Evolutionary conservation across 2,113 vertebrate species (phyloP), one percentile per base, ranked within the genome.

Genomic region (Asarcornis scutulata): DNA sequence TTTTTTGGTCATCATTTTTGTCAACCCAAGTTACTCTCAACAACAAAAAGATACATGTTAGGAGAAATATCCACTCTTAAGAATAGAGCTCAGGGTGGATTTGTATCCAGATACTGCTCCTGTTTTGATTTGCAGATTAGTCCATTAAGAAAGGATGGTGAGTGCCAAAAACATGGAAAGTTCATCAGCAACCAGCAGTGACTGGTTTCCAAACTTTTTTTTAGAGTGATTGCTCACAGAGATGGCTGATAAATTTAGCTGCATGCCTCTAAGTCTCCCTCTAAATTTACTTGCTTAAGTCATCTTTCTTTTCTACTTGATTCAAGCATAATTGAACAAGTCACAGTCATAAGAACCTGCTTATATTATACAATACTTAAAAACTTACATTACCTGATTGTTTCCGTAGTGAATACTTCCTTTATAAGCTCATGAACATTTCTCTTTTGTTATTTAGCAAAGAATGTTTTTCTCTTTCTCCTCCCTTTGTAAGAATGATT

Each of bases 241-340:
- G 82, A 95, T 93, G 88, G 83, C 80, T 93, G 96, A 94, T 95
- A 91, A 96, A 97, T 97, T 97, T 97, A 97, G 97, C 95, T 83
- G 86, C 68, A 69, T 88, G 56, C 95, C 87, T 96, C 91, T 29
- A 95, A 94, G 62, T 72, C 86, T 93, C 96, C 46, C 94, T 96
- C 96, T 96, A 95, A 96, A 97, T 97, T 93, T 96, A 97, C 92
- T 86, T 38, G 71, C 79, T 96, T 94, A 96, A 92, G 93, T 96
- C 91, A 96, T 96, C 88, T 91, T 86, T 94, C 84, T 94, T 93
- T 91, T 82, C 85, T 76, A 34, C 68, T 91, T 93, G 89, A 96
- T 97, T 97, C 53, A 26, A 59, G 72, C 55, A 52, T 92, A 96
- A 96, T 83, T 73, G 73, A 96, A 42, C 62, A 74, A 91, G 69